A percentile compares a stretch with the other conserved stretches of the same genome.
Conservation (phyloP, 2,888 invertebrate species). For the Cantharis nigra region DNA sequence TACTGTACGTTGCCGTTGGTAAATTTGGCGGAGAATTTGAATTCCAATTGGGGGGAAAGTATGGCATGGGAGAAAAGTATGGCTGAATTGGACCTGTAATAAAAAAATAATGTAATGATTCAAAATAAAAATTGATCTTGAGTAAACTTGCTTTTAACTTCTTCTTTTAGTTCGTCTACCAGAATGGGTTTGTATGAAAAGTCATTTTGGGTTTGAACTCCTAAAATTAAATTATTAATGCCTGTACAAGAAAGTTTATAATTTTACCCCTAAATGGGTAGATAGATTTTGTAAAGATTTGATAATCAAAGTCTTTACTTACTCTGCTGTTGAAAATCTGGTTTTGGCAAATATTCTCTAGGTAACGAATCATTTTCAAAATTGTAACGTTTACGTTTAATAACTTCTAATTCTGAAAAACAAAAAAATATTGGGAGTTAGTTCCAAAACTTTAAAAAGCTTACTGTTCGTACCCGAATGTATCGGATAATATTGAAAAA, state of each 20-base stretch:
- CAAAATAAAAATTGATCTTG: neutral
- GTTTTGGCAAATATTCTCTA: neutral
- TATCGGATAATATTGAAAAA: neutral
- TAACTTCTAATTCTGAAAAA: neutral
- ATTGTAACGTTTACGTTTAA: neutral
- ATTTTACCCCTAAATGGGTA: no score
- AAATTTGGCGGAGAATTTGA: neutral
- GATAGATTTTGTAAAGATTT: no score
- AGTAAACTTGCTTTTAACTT: neutral
- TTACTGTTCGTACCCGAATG: neutral
- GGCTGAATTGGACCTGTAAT: neutral
- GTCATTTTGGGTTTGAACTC: neutral
- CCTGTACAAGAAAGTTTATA: no score
- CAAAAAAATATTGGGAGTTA: neutral
- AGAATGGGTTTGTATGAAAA: neutral
- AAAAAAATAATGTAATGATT: neutral
- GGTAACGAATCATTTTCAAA: neutral
- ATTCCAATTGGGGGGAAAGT: neutral
- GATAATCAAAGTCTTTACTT: neutral
- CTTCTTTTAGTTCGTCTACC: neutral
- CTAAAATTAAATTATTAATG: no score
- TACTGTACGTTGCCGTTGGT: neutral
- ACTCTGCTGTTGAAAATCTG: neutral
- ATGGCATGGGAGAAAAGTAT: neutral
- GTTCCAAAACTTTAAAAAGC: neutral